Conservation (phyloP, 2,797 vertebrate genomes). For the Otolemur crassicaudatus region DNA sequence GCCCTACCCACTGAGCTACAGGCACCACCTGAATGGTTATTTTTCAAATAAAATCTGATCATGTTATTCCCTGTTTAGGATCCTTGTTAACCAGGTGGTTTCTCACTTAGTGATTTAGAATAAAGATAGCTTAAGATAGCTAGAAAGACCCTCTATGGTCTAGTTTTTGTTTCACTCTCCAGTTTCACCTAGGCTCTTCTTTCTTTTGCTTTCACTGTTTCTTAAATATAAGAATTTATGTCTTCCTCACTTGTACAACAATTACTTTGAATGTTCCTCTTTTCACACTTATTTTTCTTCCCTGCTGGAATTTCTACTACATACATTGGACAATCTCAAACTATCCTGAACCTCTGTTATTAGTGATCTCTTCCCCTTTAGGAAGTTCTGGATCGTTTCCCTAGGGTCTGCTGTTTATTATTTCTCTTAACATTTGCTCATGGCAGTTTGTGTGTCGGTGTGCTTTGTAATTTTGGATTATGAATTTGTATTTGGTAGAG, state of each 20-base stretch:
- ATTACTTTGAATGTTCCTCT: conserved; percentile 19
- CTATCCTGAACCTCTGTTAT: neutral
- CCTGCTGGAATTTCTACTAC: neutral
- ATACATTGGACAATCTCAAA: neutral
- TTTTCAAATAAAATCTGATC: conserved; percentile 3
- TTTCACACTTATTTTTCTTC: neutral
- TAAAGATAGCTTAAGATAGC: neutral
- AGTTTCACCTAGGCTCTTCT: neutral
- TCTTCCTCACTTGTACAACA: neutral
- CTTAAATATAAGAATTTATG: neutral
- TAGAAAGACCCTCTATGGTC: neutral
- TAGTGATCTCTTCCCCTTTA: neutral
- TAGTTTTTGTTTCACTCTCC: neutral
- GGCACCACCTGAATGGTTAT: neutral
- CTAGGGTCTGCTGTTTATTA: neutral
- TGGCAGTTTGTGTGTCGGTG: neutral
- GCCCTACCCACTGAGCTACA: no score
- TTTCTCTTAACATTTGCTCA: conserved; percentile 5
- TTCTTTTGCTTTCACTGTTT: neutral
- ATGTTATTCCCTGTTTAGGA: neutral
- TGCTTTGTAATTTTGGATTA: neutral
- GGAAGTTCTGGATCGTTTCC: neutral
- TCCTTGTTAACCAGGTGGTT: neutral
- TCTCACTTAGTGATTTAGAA: neutral
- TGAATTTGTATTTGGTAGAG: neutral